These are phyloP conservation scores for Drosophila parvula DNA, from an alignment of 1,140 invertebrate genomes.

Conservation along the genomic window DNA sequence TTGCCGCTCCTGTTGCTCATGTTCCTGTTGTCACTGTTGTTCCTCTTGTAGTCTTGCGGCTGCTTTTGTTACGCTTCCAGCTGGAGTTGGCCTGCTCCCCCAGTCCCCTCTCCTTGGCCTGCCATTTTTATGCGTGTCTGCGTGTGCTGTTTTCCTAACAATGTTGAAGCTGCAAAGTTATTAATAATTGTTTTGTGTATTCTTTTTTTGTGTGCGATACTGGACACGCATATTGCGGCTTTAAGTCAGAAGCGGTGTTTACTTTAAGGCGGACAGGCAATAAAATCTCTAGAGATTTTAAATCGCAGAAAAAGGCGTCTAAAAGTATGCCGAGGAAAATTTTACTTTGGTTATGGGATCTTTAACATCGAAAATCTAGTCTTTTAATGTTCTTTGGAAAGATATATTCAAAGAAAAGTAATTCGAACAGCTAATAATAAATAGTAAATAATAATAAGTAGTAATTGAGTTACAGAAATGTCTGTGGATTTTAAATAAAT, in stretches of 20 bases:
- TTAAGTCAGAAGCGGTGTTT: neutral
- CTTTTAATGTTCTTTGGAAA: too few species aligned
- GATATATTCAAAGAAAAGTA: too few species aligned
- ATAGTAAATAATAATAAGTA: too few species aligned
- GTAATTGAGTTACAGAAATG: too few species aligned
- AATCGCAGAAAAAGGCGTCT: neutral
- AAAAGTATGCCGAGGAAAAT: neutral
- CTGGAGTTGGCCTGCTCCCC: constrained; percentile 16
- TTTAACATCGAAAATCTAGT: too few species aligned
- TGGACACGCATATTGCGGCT: constrained; percentile 22
- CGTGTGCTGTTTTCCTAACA: constrained; percentile 32
- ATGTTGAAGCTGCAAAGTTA: constrained; percentile 52
- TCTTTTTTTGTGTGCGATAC: constrained; percentile 1
- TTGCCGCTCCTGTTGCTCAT: constrained; percentile 52
- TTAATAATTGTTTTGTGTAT: constrained; percentile 54
- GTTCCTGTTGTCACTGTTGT: constrained; percentile 23
- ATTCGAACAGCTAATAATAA: too few species aligned
- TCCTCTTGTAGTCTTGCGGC: constrained; percentile 18
- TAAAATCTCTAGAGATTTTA: neutral
- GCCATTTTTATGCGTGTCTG: constrained; percentile 11
- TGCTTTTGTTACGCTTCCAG: constrained; percentile 26
- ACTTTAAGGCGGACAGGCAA: neutral
- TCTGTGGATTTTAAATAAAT: too few species aligned
- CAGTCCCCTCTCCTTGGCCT: neutral
- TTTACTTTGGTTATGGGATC: neutral